Conservation (phyloP, 2,113 vertebrate species). For the Rhinoderma darwinii region DNA sequence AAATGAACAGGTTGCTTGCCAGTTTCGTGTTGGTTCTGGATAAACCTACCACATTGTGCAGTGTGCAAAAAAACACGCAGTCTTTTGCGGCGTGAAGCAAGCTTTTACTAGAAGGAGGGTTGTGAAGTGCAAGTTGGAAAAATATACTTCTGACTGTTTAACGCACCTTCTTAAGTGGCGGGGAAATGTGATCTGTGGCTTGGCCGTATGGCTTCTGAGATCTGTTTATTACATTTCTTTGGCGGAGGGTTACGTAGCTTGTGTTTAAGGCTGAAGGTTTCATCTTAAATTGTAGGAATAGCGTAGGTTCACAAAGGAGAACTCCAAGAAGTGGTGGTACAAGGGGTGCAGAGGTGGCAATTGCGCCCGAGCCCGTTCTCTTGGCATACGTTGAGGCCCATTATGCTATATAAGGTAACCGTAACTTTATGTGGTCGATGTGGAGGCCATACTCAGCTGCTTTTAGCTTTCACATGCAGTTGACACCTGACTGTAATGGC, state of each 20-base stretch:
- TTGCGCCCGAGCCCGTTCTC: neutral
- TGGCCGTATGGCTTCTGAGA: neutral
- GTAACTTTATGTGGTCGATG: neutral
- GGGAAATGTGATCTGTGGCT: neutral
- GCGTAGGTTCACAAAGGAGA: neutral
- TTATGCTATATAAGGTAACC: neutral
- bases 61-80: constrained; percentile 25
- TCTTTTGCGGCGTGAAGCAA: neutral
- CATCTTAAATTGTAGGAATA: neutral
- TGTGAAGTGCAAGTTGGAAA: constrained; percentile 34
- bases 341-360: no score
- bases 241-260: neutral
- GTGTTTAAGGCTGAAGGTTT: neutral
- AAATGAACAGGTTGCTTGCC: constrained; percentile 51
- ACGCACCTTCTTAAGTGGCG: constrained; percentile 31
- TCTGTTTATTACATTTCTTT: neutral
- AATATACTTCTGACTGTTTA: constrained; percentile 25
- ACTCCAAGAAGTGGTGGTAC: no score
- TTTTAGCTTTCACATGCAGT: no score
- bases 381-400: neutral
- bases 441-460: no score
- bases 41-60: constrained; percentile 40
- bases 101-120: neutral
- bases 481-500: no score
- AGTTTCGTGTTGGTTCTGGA: constrained; percentile 48